Evolutionary conservation across 2,888 invertebrate genomes (phyloP).

Genomic region (Nomada ruficornis): DNA sequence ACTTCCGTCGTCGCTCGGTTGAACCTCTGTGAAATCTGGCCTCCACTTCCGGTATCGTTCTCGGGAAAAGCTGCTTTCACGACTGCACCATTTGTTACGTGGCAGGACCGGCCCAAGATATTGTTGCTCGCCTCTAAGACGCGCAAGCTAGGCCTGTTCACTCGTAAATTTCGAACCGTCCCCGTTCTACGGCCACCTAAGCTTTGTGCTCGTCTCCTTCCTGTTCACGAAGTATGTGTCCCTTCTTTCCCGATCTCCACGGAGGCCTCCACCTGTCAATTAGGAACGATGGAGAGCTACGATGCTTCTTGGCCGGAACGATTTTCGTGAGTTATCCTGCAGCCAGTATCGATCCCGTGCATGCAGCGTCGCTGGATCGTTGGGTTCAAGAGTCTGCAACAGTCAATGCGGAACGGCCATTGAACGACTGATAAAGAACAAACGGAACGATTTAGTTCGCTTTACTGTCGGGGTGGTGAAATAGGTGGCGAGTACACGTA

Average conservation of each 20-base stretch:
- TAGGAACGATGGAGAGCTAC: slow-evolving; percentile 75
- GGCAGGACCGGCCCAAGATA: slow-evolving; percentile 50
- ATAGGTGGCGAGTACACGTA: background rate
- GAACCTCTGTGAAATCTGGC: slow-evolving; percentile 36
- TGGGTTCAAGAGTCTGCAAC: slow-evolving; percentile 60
- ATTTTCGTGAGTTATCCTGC: slow-evolving; percentile 65
- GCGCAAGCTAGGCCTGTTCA: slow-evolving; percentile 62
- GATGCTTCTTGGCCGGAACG: slow-evolving; percentile 63
- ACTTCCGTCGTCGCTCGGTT: background rate
- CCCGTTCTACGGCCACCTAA: slow-evolving; percentile 26
- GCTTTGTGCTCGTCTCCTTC: slow-evolving; percentile 45
- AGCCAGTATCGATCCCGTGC: slow-evolving; percentile 46
- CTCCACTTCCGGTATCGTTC: slow-evolving; percentile 61
- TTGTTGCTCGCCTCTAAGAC: slow-evolving; percentile 38
- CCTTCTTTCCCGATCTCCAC: slow-evolving; percentile 62
- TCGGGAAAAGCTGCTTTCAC: slow-evolving; percentile 62
- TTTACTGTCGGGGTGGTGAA: background rate
- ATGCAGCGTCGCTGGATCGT: slow-evolving; percentile 36
- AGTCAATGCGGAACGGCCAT: slow-evolving; percentile 39
- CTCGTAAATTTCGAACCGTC: slow-evolving; percentile 73
- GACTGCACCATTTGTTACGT: slow-evolving; percentile 68
- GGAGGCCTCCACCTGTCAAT: slow-evolving; percentile 74
- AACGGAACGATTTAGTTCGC: background rate
- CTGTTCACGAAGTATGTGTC: slow-evolving; percentile 8
- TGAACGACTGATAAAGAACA: slow-evolving; percentile 18